A percentile compares a stretch with the other conserved stretches of the same genome.
Evolutionary conservation across 2,888 invertebrate genomes (phyloP).

Genomic region (Microplitis deprimator): DNA sequence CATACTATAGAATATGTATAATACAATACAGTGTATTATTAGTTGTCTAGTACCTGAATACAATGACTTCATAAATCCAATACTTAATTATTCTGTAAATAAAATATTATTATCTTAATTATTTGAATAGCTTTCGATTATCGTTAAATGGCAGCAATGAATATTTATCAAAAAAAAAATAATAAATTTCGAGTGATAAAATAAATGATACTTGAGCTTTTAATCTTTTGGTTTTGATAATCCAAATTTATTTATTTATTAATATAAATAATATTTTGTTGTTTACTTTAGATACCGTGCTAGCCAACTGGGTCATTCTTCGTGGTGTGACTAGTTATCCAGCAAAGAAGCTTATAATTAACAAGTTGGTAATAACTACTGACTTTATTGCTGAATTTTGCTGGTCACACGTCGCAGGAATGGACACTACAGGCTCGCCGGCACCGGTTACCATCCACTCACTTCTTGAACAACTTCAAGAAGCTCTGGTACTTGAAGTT

Average conservation of each 20-base stretch:
- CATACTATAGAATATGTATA: neutral
- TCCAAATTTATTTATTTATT: neutral
- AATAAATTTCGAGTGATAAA: too few species aligned
- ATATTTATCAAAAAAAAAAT: too few species aligned
- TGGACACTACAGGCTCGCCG: slow-evolving; percentile 70
- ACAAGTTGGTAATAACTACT: slow-evolving; percentile 51
- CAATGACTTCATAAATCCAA: neutral
- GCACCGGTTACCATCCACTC: slow-evolving; percentile 71
- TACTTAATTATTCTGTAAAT: too few species aligned
- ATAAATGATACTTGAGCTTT: neutral
- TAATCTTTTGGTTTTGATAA: neutral
- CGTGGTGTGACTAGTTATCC: slow-evolving; percentile 66
- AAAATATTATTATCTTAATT: too few species aligned
- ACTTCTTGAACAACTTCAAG: slow-evolving; percentile 73
- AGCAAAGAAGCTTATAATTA: slow-evolving; percentile 55
- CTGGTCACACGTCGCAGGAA: slow-evolving; percentile 68
- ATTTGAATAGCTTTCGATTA: too few species aligned
- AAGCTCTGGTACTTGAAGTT: slow-evolving; percentile 79
- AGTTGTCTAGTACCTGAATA: neutral
- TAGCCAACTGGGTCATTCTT: slow-evolving; percentile 71
- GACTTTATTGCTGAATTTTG: slow-evolving; percentile 37
- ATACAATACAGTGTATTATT: neutral
- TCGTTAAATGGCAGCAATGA: too few species aligned
- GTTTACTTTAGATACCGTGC: slow-evolving; percentile 66
- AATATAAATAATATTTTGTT: slow-evolving; percentile 28